Evolutionary conservation across 2,113 vertebrate species (phyloP), one percentile per base, ranked within the genome.

Genomic region (Limanda limanda): DNA sequence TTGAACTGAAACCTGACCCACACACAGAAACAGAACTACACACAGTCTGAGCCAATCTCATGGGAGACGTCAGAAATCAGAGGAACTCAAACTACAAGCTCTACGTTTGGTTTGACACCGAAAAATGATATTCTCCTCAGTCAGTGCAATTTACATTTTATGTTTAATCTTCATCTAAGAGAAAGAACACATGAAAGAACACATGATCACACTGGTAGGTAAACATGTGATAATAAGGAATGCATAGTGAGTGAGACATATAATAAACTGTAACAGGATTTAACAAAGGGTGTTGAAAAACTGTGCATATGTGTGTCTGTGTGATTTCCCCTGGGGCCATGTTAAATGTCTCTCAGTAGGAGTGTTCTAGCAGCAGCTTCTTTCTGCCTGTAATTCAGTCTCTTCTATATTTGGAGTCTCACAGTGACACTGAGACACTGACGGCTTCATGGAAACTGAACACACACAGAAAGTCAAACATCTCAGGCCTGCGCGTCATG

Each of bases 391-490:
- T 58, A 58, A 42, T 57, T 10, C 35, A 25, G n/a, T 37, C 24
- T 35, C 23, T 37, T 23, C 47, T 76, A 12, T 68, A 68, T 59
- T 60, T 27, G 45, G 42, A 61, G 55, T 24, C 21, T 75, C 40
- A 25, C 9, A n/a, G 59, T 67, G 45, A 68, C 47, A 57, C n/a
- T n/a, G n/a, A n/a, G n/a, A n/a, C n/a, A n/a, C 42, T 9, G 42
- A 23, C 2, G 4, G 3, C 55, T 25, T 57, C 24, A 25, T 25
- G 42, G 66, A 21, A n/a, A 24, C 57, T 59, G 14, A 27, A 18
- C 24, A 13, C 5, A 17, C 5, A 59, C 7, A n/a, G n/a, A n/a
- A n/a, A 25, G 56, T 5, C 2, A 15, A 17, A 58, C 56, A 27
- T 58, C 13, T 27, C 3, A 58, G 8, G 10, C 3, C 6, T 17